phyloP scores from a whole-genome alignment of 2,888 invertebrate species.

The Desoria tigrina region DNA sequence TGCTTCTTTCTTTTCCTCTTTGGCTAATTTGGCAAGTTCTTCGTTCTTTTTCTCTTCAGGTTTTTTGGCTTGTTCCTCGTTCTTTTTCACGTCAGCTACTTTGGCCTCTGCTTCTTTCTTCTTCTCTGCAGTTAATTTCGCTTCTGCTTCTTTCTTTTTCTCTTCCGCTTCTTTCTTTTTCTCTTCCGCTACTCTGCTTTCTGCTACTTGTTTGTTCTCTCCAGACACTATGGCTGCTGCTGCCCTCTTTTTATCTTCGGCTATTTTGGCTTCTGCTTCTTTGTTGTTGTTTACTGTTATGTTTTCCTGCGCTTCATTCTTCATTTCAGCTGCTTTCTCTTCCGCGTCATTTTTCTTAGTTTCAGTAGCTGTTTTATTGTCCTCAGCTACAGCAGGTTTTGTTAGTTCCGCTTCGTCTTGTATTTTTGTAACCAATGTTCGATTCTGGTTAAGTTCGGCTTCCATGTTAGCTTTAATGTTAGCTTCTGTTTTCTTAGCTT shows the following conservation, averaged over 20 bases:
- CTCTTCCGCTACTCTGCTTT: slow-evolving; percentile 30
- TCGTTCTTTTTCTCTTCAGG: slow-evolving; percentile 4
- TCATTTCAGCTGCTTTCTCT: slow-evolving; percentile 14
- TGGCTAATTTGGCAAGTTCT: slow-evolving; percentile 2
- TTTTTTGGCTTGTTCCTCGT: slow-evolving; percentile 6
- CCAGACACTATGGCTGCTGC: slow-evolving; percentile 38
- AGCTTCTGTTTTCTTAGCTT: slow-evolving; percentile 56
- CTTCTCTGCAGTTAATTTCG: slow-evolving; percentile 43
- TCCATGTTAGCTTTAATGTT: slow-evolving; percentile 47
- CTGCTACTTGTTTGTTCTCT: slow-evolving; percentile 49
- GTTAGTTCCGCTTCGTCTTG: slow-evolving; percentile 45
- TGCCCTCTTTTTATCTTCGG: slow-evolving; percentile 50
- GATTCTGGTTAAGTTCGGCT: slow-evolving; percentile 37
- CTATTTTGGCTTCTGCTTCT: slow-evolving; percentile 38
- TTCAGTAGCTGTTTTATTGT: background rate
- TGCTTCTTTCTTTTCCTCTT: slow-evolving; percentile 1
- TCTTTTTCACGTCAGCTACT: slow-evolving; percentile 29
- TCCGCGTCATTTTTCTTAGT: slow-evolving; percentile 39
- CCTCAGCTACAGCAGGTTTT: slow-evolving; percentile 34
- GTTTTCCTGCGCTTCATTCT: slow-evolving; percentile 7
- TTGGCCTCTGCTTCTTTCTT: slow-evolving; percentile 17
- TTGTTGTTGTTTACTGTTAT: background rate
- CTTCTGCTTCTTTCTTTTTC: slow-evolving; percentile 34
- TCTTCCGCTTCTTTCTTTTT: slow-evolving; percentile 37
- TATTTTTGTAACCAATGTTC: slow-evolving; percentile 54